Evolutionary conservation across 2,888 invertebrate species (phyloP).

Genomic region (Scaptomyza tumidula): DNA sequence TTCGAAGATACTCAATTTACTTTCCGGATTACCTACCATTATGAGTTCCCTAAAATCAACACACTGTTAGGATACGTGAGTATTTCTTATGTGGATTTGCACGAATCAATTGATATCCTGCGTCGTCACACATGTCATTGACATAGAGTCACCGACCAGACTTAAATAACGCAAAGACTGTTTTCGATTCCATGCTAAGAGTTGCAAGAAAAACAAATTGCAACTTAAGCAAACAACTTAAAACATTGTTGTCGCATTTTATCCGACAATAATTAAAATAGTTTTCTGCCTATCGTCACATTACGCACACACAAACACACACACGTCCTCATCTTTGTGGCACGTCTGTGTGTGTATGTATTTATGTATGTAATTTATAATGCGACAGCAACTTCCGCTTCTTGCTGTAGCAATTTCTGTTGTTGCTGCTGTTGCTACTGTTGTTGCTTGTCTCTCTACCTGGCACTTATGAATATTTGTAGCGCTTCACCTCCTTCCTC

Average conservation of each 20-base stretch:
- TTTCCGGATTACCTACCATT: too few relatives aligned
- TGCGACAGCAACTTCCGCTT: slow-evolving; percentile 74
- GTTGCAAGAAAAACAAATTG: slow-evolving; percentile 7
- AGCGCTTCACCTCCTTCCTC: slow-evolving; percentile 1
- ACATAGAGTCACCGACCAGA: too few relatives aligned
- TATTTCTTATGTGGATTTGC: too few relatives aligned
- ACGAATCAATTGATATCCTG: too few relatives aligned
- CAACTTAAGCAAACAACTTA: slow-evolving; percentile 9
- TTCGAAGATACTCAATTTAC: too few relatives aligned
- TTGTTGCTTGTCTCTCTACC: slow-evolving; percentile 39
- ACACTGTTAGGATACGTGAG: too few relatives aligned
- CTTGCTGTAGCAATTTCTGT: slow-evolving; percentile 23
- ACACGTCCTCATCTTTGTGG: slow-evolving; percentile 17
- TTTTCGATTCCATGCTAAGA: not conserved
- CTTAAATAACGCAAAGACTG: too few relatives aligned
- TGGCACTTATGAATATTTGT: slow-evolving; percentile 71
- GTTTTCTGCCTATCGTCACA: slow-evolving; percentile 74
- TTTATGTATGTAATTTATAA: slow-evolving; percentile 68
- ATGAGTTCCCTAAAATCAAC: too few relatives aligned
- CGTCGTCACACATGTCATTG: too few relatives aligned
- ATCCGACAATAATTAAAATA: slow-evolving; percentile 68
- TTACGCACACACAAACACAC: slow-evolving; percentile 46
- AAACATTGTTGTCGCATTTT: slow-evolving; percentile 50
- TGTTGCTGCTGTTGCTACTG: slow-evolving; percentile 18
- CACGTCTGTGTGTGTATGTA: slow-evolving; percentile 1